Base-by-base conservation (phyloP, 2,113 vertebrate species). In the Aphyosemion australe region DNA sequence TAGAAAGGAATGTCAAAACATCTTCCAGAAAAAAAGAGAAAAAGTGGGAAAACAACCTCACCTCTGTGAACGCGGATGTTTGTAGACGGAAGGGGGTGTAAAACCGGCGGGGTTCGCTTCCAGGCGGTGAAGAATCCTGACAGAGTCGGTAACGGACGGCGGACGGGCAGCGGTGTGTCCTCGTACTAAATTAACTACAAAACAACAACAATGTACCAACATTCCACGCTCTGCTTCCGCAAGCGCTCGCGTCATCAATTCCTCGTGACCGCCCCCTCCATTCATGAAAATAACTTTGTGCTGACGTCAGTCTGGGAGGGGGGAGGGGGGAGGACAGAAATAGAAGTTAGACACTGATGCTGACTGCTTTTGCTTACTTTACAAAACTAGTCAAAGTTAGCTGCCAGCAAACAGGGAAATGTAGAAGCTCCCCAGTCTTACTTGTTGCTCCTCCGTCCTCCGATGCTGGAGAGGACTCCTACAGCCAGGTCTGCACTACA, bases 281-380 rank as follows among this genome's bases (percentile, higher is more conserved):
- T 94, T 94, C 93, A 94, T 94, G 93, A 94, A 94, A 93, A 94
- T 93, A 94, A 92, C 92, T 93, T 88, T 79, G 69, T 89, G 89
- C 90, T 93, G 89, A 94, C 93, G 93, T 93, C 89, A 92, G 87
- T 77, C 79, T 79, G 87, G 88, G 86, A 83, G 80, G 80, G 82
- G 74, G 84, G 81, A 83, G n/a, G 18, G 48, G 65, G 62, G 79
- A 79, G 71, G 84, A 79, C 90, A 91, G 68, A 94, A 93, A 94
- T 93, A 93, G 89, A 88, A 76, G 65, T 66, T 79, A 84, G 92
- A 91, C 78, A 80, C 79, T 69, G 81, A 74, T 84, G 87, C 72
- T 49, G 69, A 37, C 34, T 8, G 80, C 76, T 90, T 89, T 80
- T 84, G 82, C 82, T 82, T 83, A 79, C 70, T 84, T 83, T 66